A percentile compares a stretch with the other conserved stretches of the same genome.
Evolutionary conservation across 2,797 vertebrate species (phyloP).

Genomic region (Melanotaenia parkinsoni): DNA sequence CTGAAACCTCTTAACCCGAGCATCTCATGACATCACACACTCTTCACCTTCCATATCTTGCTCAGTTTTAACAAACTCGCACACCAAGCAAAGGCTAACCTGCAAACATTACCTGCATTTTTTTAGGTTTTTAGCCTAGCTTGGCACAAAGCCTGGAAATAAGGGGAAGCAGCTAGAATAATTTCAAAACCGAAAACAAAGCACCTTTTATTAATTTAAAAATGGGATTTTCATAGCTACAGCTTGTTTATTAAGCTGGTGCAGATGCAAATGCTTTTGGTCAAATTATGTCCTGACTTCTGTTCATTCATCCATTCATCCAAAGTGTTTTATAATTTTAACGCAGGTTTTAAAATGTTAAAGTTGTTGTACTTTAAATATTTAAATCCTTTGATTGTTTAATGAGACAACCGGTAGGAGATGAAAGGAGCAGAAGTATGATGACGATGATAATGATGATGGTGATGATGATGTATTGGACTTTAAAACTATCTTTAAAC

Average conservation of each 20-base stretch:
- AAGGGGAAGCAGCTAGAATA: not conserved
- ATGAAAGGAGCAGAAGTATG: conserved; percentile 8
- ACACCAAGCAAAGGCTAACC: not conserved
- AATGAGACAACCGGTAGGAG: not conserved
- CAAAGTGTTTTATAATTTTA: not conserved
- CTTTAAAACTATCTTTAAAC: not conserved
- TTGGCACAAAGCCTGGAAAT: conserved; percentile 19
- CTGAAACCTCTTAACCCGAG: conserved; percentile 24
- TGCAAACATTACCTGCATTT: not conserved
- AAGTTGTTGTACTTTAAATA: not conserved
- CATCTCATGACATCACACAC: conserved; percentile 21
- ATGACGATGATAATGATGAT: conserved; percentile 20
- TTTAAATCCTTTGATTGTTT: not conserved
- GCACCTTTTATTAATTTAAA: not conserved
- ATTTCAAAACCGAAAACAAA: not conserved
- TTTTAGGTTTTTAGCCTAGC: not conserved
- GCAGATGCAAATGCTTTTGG: not conserved
- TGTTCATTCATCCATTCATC: not conserved
- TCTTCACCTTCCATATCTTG: conserved; percentile 15
- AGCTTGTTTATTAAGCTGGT: not conserved
- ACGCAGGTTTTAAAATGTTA: not conserved
- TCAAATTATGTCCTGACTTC: not conserved
- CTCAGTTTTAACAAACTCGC: conserved; percentile 13
- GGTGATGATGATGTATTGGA: conserved; percentile 23
- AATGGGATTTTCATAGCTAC: not conserved